Evolutionary conservation across 2,113 vertebrate genomes (phyloP).

Genomic region (Numida meleagris): DNA sequence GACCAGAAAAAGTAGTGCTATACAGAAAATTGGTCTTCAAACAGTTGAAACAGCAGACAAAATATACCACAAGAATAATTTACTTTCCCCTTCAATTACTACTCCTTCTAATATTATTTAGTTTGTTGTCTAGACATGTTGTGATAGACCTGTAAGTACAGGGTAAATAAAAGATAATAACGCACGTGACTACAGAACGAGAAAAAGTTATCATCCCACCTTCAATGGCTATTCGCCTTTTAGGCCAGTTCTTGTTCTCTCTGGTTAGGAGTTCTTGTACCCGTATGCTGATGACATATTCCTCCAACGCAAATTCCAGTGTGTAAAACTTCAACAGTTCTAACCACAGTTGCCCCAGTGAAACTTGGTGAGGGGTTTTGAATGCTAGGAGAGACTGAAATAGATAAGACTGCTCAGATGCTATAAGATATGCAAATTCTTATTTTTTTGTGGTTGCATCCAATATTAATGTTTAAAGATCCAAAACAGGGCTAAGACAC

Average conservation of each 20-base stretch:
- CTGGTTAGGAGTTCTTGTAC: conserved; percentile 89
- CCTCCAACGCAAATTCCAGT: conserved; percentile 96
- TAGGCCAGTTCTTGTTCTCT: conserved; percentile 97
- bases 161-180: background rate
- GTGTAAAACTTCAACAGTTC: conserved; percentile 98
- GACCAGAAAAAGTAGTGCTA: background rate
- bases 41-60: background rate
- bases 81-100: background rate
- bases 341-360: conserved; percentile 93
- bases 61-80: background rate
- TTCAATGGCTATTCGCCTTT: conserved; percentile 95
- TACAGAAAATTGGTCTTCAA: background rate
- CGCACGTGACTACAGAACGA: background rate
- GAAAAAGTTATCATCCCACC: conserved; percentile 74
- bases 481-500: background rate
- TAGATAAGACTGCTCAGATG: conserved; percentile 50
- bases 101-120: background rate
- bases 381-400: conserved; percentile 86
- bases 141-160: background rate
- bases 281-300: conserved; percentile 95
- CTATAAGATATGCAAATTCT: background rate
- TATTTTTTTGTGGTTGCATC: background rate
- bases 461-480: background rate
- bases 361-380: conserved; percentile 76
- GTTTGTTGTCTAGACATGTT: background rate